Evolutionary conservation across 2,797 vertebrate species (phyloP), one percentile per base, ranked within the genome.

Genomic region (Gallinago stenura): DNA sequence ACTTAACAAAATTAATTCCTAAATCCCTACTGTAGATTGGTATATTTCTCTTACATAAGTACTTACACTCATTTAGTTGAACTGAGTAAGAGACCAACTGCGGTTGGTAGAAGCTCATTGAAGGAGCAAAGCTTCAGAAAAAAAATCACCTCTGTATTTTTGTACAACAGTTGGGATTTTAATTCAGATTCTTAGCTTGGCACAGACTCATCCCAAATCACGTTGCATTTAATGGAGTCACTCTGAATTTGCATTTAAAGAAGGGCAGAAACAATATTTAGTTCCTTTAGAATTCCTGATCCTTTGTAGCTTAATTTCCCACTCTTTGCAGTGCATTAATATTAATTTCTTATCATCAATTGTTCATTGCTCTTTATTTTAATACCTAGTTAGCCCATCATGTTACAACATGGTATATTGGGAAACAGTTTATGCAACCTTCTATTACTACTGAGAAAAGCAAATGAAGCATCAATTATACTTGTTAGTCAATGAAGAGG

Each of bases 341-440:
- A 43, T 92, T 79, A 68, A 77, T 71, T 4, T 39, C 22, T 91
- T 75, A 57, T 45, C 33, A 91, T 89, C 61, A 76, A 64, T 62
- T 76, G 25, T 76, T 87, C 87, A 54, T 78, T 91, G 57, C n/a
- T 85, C 53, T 88, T 73, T 75, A 65, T 81, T 87, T 95, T 90
- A 90, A 77, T 82, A 82, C 19, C 35, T 79, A 73, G 18, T 69
- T 80, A 93, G 60, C 48, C 77, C 43, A 61, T 71, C 21, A 7
- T 45, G 33, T 93, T 93, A 72, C 80, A 86, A 60, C 68, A 70
- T 25, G 77, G 17, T 41, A 20, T 39, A 50, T 80, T 94, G 81
- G 71, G 60, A 89, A 93, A 92, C 48, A 50, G 28, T 95, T 94
- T 82, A 41, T 76, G 66, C 68, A 77, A 61, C 58, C 24, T 91